Evolutionary conservation across 2,797 vertebrate species (phyloP).

Genomic region (Pseudomugil gertrudae): DNA sequence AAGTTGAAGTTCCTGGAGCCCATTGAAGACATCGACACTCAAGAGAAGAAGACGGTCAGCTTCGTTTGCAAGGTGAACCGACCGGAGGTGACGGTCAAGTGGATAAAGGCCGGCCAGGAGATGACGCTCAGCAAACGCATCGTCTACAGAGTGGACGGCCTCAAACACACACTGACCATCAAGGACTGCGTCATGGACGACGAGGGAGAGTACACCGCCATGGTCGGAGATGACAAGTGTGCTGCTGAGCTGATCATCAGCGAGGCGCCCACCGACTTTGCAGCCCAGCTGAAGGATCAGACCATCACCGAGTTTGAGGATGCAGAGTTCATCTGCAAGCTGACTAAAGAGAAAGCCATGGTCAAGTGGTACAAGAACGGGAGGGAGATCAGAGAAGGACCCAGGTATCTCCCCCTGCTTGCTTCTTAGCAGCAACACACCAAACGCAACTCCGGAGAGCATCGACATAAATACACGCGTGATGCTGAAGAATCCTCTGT

Average conservation of each 20-base stretch:
- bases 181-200: slow-evolving; percentile 94
- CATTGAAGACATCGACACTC: slow-evolving; percentile 94
- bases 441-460: background rate
- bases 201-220: slow-evolving; percentile 93
- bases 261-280: slow-evolving; percentile 96
- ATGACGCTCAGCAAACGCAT: slow-evolving; percentile 89
- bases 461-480: too few species aligned
- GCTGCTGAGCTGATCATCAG: slow-evolving; percentile 94
- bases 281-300: slow-evolving; percentile 90
- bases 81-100: slow-evolving; percentile 90
- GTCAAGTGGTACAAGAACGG: slow-evolving; percentile 96
- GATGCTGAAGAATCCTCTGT: background rate
- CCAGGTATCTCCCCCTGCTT: slow-evolving; percentile 82
- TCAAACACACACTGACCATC: slow-evolving; percentile 92
- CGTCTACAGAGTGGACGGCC: slow-evolving; percentile 90
- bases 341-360: slow-evolving; percentile 93
- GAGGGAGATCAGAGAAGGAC: slow-evolving; percentile 93
- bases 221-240: slow-evolving; percentile 91
- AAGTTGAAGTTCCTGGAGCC: slow-evolving; percentile 91
- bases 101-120: slow-evolving; percentile 94
- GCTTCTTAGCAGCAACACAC: background rate
- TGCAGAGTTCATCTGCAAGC: slow-evolving; percentile 92
- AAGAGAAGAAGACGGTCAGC: slow-evolving; percentile 94
- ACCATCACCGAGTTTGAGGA: slow-evolving; percentile 98
- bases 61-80: slow-evolving; percentile 97